These are phyloP conservation scores for Drosophila paramelanica DNA, from an alignment of 2,888 invertebrate genomes.

Conservation along the genomic window DNA sequence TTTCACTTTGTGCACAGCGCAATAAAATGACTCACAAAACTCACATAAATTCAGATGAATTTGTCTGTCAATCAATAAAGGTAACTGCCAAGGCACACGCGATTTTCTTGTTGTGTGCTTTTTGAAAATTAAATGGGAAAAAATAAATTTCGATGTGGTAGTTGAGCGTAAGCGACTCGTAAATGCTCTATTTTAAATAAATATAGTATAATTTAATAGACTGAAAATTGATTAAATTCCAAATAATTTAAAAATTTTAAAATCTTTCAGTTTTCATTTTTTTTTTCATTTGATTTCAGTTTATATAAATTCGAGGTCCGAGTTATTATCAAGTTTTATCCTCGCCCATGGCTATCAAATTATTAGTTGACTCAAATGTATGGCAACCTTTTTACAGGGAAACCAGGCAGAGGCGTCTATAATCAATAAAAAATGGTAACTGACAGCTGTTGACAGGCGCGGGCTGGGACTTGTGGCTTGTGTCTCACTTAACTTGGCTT, in stretches of 20 bases:
- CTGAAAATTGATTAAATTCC: too few species aligned
- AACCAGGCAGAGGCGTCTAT: not conserved
- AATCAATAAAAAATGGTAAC: slow-evolving; percentile 39
- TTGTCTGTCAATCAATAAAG: slow-evolving; percentile 57
- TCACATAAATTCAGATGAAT: slow-evolving; percentile 43
- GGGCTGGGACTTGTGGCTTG: slow-evolving; percentile 14
- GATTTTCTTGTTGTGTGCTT: slow-evolving; percentile 13
- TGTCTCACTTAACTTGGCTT: slow-evolving; percentile 36
- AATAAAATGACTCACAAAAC: slow-evolving; percentile 20
- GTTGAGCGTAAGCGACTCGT: not conserved
- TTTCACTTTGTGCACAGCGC: not conserved
- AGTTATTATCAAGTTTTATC: too few species aligned
- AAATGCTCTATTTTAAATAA: not conserved
- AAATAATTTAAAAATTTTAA: too few species aligned
- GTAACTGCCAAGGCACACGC: slow-evolving; percentile 31
- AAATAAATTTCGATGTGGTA: not conserved
- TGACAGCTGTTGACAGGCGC: slow-evolving; percentile 40
- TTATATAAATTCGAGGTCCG: too few species aligned
- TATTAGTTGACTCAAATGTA: not conserved
- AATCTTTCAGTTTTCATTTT: too few species aligned
- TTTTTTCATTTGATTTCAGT: too few species aligned
- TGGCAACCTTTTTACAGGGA: not conserved
- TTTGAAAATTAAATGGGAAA: slow-evolving; percentile 35
- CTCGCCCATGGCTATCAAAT: too few species aligned
- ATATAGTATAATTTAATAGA: not conserved